Base-by-base conservation (phyloP, 2,888 invertebrate genomes). In the Melieria omissa region DNA sequence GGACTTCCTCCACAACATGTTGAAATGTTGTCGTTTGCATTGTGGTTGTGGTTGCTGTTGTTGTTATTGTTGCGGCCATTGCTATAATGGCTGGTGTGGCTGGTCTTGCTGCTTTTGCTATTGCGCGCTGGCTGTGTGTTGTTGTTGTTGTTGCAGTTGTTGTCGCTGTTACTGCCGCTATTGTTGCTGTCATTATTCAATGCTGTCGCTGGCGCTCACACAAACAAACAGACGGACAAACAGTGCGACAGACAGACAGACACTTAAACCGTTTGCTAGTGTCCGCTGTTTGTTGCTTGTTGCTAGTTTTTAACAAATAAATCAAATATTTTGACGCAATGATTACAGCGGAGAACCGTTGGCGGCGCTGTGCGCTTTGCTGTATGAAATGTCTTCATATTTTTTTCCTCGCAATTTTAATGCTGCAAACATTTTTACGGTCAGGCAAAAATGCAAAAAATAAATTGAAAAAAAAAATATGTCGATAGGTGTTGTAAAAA, bases 271-370 rank as follows among this genome's bases (percentile, higher is more conserved):
- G 29, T 29, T 67, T 12, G 41, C 44, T 12, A 29, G 45, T 44
- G 52, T 16, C 57, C 65, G 60, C 62, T 64, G 46, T 69, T 58
- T 41, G 54, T 55, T 58, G 47, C 41, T 55, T 57, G 55, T 65
- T 63, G 41, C 29, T 54, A 29, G 47, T 66, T 58, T 42, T 10
- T 65, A 72, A 72, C 73, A 78, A 77, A 79, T 79, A 79, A 79
- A 79, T 79, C 79, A 79, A 75, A 76, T 63, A 75, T 77, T 78
- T 78, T 78, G 79, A 79, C 78, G 78, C 73, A 74, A 73, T 75
- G 77, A 77, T 78, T 77, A 77, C 76, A 75, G 76, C 74, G 73
- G 73, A 62, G 65, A 60, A 49, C 42, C 42, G 47, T 47, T 52
- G 12, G 52, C 52, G 10, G 52, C 52, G 9, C 52, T 5, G 9